Percentiles rank a stretch among this genome's conserved stretches.
phyloP scores from a whole-genome alignment of 2,888 invertebrate genomes.

The Theretra japonica region DNA sequence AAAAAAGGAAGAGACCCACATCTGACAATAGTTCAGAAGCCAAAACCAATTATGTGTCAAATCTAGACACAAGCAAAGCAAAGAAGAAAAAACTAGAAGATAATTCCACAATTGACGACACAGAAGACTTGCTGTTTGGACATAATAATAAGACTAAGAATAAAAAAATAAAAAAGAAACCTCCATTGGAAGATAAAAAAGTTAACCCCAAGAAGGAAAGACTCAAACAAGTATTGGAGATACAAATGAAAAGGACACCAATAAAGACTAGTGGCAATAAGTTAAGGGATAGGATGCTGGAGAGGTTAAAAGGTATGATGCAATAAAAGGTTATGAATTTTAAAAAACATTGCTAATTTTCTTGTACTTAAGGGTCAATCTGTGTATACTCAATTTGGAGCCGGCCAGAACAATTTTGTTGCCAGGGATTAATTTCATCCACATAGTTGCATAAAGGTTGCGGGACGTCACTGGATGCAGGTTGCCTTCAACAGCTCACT shows the following conservation, averaged over 20 bases:
- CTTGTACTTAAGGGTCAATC: too few relatives aligned
- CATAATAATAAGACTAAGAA: conserved; percentile 42
- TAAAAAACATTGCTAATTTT: neutral
- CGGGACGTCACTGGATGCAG: too few relatives aligned
- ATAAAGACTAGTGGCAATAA: conserved; percentile 57
- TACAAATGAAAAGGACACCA: conserved; percentile 52
- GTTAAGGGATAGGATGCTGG: conserved; percentile 87
- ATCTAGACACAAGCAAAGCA: conserved; percentile 60
- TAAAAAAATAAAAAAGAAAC: conserved; percentile 29
- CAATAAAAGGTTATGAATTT: conserved; percentile 19
- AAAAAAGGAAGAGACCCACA: conserved; percentile 37
- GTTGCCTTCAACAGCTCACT: too few relatives aligned
- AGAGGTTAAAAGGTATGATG: conserved; percentile 86
- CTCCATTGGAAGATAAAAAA: conserved; percentile 30
- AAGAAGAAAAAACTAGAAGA: conserved; percentile 66
- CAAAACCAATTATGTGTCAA: conserved; percentile 56
- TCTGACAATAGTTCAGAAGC: conserved; percentile 41
- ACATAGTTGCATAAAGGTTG: too few relatives aligned
- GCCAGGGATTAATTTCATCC: too few relatives aligned
- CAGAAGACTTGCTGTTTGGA: conserved; percentile 52
- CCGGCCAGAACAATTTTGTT: too few relatives aligned
- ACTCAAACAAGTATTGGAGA: conserved; percentile 52
- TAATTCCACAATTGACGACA: conserved; percentile 53
- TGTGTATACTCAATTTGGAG: too few relatives aligned
- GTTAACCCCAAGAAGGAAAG: conserved; percentile 52